Base-by-base conservation (phyloP, 2,113 vertebrate genomes). In the Pomatorhinus ruficollis region DNA sequence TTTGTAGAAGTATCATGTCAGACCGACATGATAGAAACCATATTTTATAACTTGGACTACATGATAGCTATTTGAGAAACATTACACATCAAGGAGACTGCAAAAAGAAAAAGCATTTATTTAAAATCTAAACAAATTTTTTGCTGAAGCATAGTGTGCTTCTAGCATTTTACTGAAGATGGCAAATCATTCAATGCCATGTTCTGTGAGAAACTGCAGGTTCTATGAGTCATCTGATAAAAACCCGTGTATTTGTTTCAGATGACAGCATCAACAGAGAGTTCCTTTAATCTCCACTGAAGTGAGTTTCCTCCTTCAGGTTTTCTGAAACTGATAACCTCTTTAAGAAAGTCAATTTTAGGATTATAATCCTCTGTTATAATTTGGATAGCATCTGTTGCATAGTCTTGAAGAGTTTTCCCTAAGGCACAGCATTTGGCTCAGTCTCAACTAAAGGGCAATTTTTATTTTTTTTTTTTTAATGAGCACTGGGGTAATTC, bases 1-100 rank as follows among this genome's bases (percentile, higher is more conserved):
- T 79, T 61, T 65, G 10, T n/a, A 44, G 35, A 84, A 75, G 20
- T 18, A 21, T 33, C 19, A 64, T 12, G 17, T 74, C 45, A 74
- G 9, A 87, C 44, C 13, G 54, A 31, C n/a, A 21, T 35, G 11
- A 31, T 5, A 27, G 18, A 72, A 42, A 14, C 2, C 0, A 0
- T 54, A 31, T 47, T 66, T 61, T 59, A n/a, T 74, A 64, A 66
- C 4, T 47, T 66, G 37, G 47, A 69, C 9, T 74, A 30, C 30
- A 49, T 28, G 2, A 7, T 63, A 93, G 4, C 33, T 89, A 13
- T 11, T 87, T 90, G n/a, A 82, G 31, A 80, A 84, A 21, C 6
- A 25, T 45, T 65, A 42, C 37, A 4, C 21, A n/a, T 39, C 39
- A 65, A 92, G 39, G 35, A 78, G 10, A 23, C 3, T 66, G 13